Evolutionary conservation across 2,888 invertebrate species (phyloP), one percentile per base, ranked within the genome.

Genomic region (Coenonympha glycerion): DNA sequence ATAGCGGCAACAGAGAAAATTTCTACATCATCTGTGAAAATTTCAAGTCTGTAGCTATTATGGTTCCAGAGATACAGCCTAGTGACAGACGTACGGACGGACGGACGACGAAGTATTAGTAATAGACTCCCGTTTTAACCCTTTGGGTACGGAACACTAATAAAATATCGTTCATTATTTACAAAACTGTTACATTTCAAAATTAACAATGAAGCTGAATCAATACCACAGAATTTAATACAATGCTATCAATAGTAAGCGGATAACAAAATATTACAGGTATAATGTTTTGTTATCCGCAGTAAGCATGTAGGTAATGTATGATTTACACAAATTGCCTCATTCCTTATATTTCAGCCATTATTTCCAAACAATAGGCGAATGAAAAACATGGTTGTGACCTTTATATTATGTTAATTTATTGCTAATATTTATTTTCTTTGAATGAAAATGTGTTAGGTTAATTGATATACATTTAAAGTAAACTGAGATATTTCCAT

Each of bases 351-450:
- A 9, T 22, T 22, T 15, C 1, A 15, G 8, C 13, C 15, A 16
- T 31, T 31, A 28, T 28, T 30, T 5, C 13, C 6, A 39, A 24
- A 39, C 24, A 39, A 39, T 39, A 24, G 13, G 6, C 22, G 3
- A 24, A 15, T 13, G 22, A 15, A 39, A 4, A 24, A 24, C 9
- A 39, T 15, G 8, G 3, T 3, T 24, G 39, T 39, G 39, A 22
- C 39, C 39, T 39, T 39, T 39, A 24, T 39, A 39, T 39, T 39
- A 39, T 39, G 39, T 39, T 24, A 39, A 39, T 39, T 39, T 15
- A 24, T 9, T 16, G 22, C n/a, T 9, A 34, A 39, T 36, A 36
- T 36, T 36, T 21, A 19, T 36, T 36, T 37, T 39, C 15, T 3
- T 39, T 39, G 22, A 24, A 39, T 22, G 22, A 9, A 39, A 36